These are phyloP conservation scores for Aethina tumida DNA, from an alignment of 1,140 invertebrate species.

Conservation along the genomic window DNA sequence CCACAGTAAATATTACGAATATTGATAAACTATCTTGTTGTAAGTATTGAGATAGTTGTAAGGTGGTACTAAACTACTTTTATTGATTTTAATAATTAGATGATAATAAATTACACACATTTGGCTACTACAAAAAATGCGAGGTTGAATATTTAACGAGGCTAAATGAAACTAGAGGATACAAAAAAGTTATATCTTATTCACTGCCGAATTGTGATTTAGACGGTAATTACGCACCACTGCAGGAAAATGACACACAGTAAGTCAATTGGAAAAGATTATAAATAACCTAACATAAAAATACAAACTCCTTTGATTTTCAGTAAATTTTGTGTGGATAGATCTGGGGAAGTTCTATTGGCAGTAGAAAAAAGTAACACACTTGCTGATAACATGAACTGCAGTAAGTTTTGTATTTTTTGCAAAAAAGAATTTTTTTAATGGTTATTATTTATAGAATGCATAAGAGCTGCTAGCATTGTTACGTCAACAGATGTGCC, in stretches of 20 bases:
- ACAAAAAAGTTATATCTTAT: conserved; percentile 33
- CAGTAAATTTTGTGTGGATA: conserved; percentile 44
- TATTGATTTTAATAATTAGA: conserved; percentile 7
- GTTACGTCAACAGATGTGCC: conserved; percentile 40
- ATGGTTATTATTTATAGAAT: conserved; percentile 37
- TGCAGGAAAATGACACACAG: conserved; percentile 27
- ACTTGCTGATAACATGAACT: conserved; percentile 41
- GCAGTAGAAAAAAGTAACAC: conserved; percentile 29
- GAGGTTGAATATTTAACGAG: conserved; percentile 34
- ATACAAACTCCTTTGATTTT: conserved; percentile 19
- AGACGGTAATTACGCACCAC: conserved; percentile 41
- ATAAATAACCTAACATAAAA: not conserved
- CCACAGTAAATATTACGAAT: conserved; percentile 34
- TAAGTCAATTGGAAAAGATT: conserved; percentile 12
- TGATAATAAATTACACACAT: conserved; percentile 24
- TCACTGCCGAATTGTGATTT: conserved; percentile 39
- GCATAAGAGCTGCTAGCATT: conserved; percentile 40
- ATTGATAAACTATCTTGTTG: conserved; percentile 41
- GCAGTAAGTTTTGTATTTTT: conserved; percentile 40
- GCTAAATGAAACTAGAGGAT: conserved; percentile 29
- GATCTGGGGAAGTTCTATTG: conserved; percentile 37
- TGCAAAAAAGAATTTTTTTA: conserved; percentile 8
- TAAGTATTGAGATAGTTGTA: conserved; percentile 35
- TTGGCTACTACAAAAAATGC: conserved; percentile 42
- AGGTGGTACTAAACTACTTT: no score